Evolutionary conservation across 2,113 vertebrate genomes (phyloP).

Genomic region (Poeciliopsis retropinna): DNA sequence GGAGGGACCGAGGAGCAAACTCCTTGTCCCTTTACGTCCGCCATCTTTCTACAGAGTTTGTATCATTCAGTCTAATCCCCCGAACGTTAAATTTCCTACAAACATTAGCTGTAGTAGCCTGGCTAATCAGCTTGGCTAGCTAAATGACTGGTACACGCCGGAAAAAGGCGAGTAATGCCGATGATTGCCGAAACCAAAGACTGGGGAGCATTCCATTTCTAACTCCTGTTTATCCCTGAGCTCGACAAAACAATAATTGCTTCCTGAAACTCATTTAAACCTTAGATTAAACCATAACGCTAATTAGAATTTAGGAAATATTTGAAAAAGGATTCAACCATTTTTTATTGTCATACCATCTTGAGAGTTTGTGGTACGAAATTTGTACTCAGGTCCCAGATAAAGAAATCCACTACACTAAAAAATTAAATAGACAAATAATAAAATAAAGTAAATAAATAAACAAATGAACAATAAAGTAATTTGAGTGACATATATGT

Average conservation of each 20-base stretch:
- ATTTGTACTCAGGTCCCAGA: too few species aligned
- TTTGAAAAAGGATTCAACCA: too few species aligned
- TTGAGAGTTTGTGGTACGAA: too few species aligned
- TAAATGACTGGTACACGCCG: conserved; percentile 46
- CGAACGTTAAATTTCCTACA: conserved; percentile 29
- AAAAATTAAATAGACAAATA: too few species aligned
- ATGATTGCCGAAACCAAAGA: conserved; percentile 31
- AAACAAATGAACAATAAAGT: too few species aligned
- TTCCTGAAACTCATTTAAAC: not conserved
- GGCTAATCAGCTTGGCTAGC: conserved; percentile 72
- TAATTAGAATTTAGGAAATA: not conserved
- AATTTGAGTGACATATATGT: too few species aligned
- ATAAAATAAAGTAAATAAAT: too few species aligned
- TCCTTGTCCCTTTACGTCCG: conserved; percentile 76
- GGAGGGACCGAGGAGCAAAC: conserved; percentile 56
- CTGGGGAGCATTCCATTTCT: conserved; percentile 45
- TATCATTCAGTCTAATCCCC: conserved; percentile 48
- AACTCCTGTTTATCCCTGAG: not conserved
- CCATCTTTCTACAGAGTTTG: conserved; percentile 65
- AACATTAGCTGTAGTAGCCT: conserved; percentile 65
- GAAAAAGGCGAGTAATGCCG: conserved; percentile 59
- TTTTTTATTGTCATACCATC: too few species aligned
- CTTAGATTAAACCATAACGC: not conserved
- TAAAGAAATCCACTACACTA: too few species aligned
- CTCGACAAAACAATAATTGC: not conserved